These are phyloP conservation scores for Octonoba sinensis DNA, from an alignment of 2,888 invertebrate species.

Conservation along the genomic window DNA sequence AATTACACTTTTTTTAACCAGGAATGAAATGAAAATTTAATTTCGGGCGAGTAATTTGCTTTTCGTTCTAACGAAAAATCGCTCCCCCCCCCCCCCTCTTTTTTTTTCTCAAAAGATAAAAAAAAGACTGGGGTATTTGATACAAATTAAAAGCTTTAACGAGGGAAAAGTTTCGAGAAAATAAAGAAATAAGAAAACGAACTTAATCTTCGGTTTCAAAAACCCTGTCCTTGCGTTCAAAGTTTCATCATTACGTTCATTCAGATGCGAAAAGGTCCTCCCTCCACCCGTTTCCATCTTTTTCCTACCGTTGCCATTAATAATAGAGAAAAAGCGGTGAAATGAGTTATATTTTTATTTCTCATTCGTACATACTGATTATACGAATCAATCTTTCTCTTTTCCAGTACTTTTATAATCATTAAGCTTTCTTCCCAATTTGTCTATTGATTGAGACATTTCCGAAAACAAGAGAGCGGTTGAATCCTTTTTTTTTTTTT, in stretches of 20 bases:
- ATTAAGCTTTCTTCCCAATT: slow-evolving; percentile 62
- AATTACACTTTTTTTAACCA: slow-evolving; percentile 49
- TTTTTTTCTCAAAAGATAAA: too few species aligned
- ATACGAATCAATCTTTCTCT: slow-evolving; percentile 25
- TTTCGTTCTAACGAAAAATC: slow-evolving; percentile 26
- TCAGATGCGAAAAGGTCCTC: slow-evolving; percentile 40
- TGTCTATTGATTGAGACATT: slow-evolving; percentile 60
- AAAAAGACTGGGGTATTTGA: slow-evolving; percentile 35
- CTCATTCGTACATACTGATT: slow-evolving; percentile 39
- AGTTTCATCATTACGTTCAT: slow-evolving; percentile 52
- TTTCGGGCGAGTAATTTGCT: slow-evolving; percentile 59
- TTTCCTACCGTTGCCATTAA: slow-evolving; percentile 43
- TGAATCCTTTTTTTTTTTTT: slow-evolving; percentile 23
- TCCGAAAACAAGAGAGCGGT: slow-evolving; percentile 55
- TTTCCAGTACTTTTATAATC: slow-evolving; percentile 29
- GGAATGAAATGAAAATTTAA: slow-evolving; percentile 33
- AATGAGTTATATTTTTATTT: slow-evolving; percentile 35
- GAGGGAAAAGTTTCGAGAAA: slow-evolving; percentile 32
- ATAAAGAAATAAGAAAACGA: slow-evolving; percentile 34
- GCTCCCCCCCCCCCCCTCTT: slow-evolving; percentile 4
- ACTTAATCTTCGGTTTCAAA: slow-evolving; percentile 56
- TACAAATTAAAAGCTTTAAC: slow-evolving; percentile 64
- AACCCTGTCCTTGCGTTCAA: slow-evolving; percentile 40
- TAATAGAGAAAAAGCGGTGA: slow-evolving; percentile 46
- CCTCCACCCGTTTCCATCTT: background rate